Conservation (phyloP, 2,113 vertebrate species). For the Neopipo cinnamomea region DNA sequence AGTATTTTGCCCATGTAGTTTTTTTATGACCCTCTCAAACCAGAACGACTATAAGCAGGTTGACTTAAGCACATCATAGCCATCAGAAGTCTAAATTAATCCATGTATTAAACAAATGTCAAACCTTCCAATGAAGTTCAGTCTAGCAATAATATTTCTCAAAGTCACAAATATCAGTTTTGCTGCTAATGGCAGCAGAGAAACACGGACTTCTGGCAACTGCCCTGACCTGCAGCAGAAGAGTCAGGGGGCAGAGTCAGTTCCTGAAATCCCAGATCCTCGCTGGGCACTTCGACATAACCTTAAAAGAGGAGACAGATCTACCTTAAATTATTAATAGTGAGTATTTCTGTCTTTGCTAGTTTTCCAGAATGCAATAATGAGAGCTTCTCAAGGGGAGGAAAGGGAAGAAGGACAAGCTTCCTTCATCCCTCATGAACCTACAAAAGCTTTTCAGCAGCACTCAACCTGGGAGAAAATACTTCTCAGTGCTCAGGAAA, state of each 20-base stretch:
- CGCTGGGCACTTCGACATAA: neutral
- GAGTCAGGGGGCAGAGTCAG: neutral
- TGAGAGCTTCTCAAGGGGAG: neutral
- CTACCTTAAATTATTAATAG: neutral
- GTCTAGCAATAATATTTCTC: neutral
- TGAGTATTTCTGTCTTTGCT: neutral
- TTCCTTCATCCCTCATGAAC: neutral
- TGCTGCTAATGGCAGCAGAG: constrained; percentile 24
- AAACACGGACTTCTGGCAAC: constrained; percentile 26
- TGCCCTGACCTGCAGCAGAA: neutral
- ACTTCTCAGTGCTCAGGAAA: neutral
- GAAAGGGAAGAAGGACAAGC: neutral
- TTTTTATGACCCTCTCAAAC: neutral
- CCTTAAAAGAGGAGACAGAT: neutral
- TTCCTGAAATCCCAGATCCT: neutral
- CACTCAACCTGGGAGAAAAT: neutral
- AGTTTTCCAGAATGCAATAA: neutral
- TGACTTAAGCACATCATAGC: neutral
- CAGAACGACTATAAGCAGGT: neutral
- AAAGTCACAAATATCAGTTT: constrained; percentile 29
- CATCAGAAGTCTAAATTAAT: constrained; percentile 9
- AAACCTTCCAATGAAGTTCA: neutral
- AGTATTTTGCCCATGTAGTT: neutral
- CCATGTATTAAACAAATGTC: neutral
- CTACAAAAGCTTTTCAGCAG: constrained; percentile 41